Percentiles rank a stretch among this genome's conserved stretches.
Conservation (phyloP, 2,113 vertebrate species). For the Sialia sialis region DNA sequence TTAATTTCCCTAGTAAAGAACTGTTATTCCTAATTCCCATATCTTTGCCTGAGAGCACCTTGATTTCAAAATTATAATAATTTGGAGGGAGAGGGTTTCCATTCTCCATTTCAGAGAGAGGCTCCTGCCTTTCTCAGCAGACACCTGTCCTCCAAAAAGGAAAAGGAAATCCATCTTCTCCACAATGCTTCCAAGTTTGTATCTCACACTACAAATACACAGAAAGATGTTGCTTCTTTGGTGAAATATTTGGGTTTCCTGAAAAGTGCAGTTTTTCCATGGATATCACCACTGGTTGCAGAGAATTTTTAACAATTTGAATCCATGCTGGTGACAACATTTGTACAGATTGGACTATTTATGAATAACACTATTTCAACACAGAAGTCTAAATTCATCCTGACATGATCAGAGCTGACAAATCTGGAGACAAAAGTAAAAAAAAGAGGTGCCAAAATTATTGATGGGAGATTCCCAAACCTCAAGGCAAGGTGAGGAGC, state of each 20-base stretch:
- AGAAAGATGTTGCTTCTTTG: not conserved
- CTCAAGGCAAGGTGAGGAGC: not conserved
- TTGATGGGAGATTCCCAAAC: not conserved
- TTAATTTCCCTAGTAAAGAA: too few species aligned
- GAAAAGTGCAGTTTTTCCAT: not conserved
- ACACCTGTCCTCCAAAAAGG: too few species aligned
- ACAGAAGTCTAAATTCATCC: not conserved
- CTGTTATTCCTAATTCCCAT: too few species aligned
- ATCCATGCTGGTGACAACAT: rapidly evolving
- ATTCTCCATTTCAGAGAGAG: too few species aligned
- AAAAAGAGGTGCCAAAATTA: not conserved
- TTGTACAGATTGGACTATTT: not conserved
- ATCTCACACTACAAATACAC: not conserved
- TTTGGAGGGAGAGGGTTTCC: too few species aligned
- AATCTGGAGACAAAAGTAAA: not conserved
- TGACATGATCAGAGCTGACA: not conserved
- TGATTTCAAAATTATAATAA: too few species aligned
- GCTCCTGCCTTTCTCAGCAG: too few species aligned
- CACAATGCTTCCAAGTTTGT: not conserved
- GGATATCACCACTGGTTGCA: not conserved
- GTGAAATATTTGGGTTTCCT: not conserved
- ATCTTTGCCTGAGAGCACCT: too few species aligned
- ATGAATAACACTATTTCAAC: not conserved
- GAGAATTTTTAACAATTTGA: not conserved
- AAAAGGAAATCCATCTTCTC: not conserved